phyloP scores from a whole-genome alignment of 2,113 vertebrate species.

The Zootoca vivipara region DNA sequence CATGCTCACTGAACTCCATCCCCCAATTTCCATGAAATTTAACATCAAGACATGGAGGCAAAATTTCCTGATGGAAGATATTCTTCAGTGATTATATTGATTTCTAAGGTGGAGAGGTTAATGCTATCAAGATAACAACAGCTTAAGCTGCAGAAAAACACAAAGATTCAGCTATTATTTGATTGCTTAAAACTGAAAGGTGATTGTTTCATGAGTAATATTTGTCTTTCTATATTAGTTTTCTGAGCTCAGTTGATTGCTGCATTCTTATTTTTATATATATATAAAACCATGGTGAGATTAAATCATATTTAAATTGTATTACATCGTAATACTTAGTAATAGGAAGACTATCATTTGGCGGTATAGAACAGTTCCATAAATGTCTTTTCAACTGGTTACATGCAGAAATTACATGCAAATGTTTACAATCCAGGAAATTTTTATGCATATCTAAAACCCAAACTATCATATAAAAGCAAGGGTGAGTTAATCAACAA shows the following conservation, averaged over 20 bases:
- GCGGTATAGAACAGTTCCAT: neutral
- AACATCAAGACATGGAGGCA: neutral
- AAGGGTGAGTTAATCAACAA: neutral
- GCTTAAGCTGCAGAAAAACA: neutral
- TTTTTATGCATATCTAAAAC: neutral
- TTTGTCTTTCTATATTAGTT: neutral
- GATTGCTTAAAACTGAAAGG: neutral
- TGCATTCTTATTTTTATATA: neutral
- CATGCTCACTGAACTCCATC: neutral
- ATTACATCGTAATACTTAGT: neutral
- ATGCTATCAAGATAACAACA: neutral
- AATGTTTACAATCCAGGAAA: neutral
- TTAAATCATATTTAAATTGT: neutral
- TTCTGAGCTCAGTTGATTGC: neutral
- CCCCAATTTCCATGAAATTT: neutral
- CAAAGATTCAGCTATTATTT: neutral
- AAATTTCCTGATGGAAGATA: neutral
- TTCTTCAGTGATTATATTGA: neutral
- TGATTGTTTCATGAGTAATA: neutral
- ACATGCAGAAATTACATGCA: neutral
- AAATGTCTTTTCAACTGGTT: neutral
- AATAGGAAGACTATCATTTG: neutral
- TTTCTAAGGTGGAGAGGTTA: slow-evolving; percentile 18
- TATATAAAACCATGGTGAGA: neutral
- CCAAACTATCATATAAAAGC: neutral